These are phyloP conservation scores for Parazoanthus darwini DNA, from an alignment of 92 coral and sea anemone genomes.

Conservation along the genomic window DNA sequence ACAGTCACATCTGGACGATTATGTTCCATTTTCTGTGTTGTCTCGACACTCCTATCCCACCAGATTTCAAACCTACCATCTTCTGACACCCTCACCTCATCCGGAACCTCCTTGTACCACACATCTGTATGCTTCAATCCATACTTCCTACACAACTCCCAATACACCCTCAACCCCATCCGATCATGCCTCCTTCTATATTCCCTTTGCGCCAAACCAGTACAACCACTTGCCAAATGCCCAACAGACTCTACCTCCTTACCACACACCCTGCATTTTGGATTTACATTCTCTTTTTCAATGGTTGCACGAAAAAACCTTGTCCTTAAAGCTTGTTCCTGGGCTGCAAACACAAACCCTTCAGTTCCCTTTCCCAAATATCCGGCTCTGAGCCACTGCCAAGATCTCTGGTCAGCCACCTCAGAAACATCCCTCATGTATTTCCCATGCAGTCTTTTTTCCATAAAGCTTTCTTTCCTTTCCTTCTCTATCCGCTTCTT, in stretches of 20 bases:
- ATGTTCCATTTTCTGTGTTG: neutral
- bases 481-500: conserved; percentile 34
- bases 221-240: conserved; percentile 50
- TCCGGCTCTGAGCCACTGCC: conserved; percentile 40
- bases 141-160: conserved; percentile 2
- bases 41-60: conserved; percentile 50
- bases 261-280: conserved; percentile 48
- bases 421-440: conserved; percentile 31
- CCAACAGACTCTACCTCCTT: conserved; percentile 43
- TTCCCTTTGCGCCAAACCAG: conserved; percentile 19
- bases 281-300: conserved; percentile 42
- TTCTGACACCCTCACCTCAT: conserved; percentile 12
- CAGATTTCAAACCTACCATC: conserved; percentile 33
- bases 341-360: conserved; percentile 27
- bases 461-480: conserved; percentile 22
- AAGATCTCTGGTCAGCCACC: conserved; percentile 34
- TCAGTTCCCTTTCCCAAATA: conserved; percentile 31
- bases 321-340: conserved; percentile 38
- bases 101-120: conserved; percentile 39
- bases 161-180: conserved; percentile 11
- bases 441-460: conserved; percentile 22
- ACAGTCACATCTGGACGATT: conserved; percentile 46
- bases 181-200: conserved; percentile 16
- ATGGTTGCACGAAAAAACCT: conserved; percentile 47
- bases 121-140: conserved; percentile 17